Evolutionary conservation across 2,113 vertebrate species (phyloP).

Genomic region (Saccopteryx leptura): DNA sequence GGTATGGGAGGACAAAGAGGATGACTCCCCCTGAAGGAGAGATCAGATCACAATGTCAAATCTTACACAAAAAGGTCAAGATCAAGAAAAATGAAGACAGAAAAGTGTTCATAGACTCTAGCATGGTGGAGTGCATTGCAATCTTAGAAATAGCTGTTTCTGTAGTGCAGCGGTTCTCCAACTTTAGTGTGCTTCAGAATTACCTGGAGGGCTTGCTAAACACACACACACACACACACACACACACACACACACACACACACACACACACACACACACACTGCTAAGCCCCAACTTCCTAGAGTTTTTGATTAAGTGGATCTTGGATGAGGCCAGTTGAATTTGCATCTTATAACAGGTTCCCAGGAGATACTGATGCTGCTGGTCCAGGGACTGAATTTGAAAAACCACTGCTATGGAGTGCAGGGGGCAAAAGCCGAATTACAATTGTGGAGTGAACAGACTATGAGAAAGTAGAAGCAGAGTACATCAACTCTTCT

Average conservation of each 20-base stretch:
- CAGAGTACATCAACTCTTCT: background rate
- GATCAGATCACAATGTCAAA: background rate
- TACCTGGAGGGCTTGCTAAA: background rate
- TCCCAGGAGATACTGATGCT: background rate
- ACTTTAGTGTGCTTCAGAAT: background rate
- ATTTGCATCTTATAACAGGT: slow-evolving; percentile 18
- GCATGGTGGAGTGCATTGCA: background rate
- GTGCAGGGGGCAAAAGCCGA: background rate
- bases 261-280: background rate
- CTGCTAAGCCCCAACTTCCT: background rate
- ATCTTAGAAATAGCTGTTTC: background rate
- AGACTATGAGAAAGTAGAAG: background rate
- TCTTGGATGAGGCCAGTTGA: background rate
- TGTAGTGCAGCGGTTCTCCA: background rate
- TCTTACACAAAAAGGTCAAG: background rate
- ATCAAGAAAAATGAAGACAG: background rate
- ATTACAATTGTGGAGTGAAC: background rate
- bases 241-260: background rate
- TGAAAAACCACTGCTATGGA: background rate
- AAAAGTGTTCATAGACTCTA: background rate
- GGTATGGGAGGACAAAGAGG: background rate
- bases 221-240: no score
- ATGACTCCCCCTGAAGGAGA: background rate
- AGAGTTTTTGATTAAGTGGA: background rate
- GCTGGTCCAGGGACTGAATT: background rate